Evolutionary conservation across 2,888 invertebrate species (phyloP).

Genomic region (Drosophila anomalata): DNA sequence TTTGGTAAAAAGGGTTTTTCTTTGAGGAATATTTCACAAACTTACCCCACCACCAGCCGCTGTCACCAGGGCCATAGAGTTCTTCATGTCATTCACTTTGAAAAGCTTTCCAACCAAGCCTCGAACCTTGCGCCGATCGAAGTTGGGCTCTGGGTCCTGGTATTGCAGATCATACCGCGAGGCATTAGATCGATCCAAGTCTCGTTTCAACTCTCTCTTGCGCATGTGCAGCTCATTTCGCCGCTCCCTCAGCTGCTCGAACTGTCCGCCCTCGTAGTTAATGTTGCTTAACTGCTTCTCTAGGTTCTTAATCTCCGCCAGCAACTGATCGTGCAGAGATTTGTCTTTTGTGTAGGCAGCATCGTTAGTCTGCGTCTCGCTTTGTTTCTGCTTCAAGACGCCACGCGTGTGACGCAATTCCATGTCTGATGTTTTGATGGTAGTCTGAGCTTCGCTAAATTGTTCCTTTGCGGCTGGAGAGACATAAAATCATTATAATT

Average conservation of each 20-base stretch:
- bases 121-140: constrained; percentile 87
- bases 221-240: constrained; percentile 85
- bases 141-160: constrained; percentile 90
- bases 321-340: constrained; percentile 85
- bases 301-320: constrained; percentile 86
- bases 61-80: constrained; percentile 92
- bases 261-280: constrained; percentile 87
- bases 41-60: constrained; percentile 93
- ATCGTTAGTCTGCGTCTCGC: constrained; percentile 88
- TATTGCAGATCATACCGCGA: constrained; percentile 88
- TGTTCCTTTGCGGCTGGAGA: constrained; percentile 89
- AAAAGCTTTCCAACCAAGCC: constrained; percentile 93
- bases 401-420: constrained; percentile 87
- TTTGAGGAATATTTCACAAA: background rate
- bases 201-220: constrained; percentile 84
- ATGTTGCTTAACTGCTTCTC: constrained; percentile 84
- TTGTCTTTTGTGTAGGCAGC: constrained; percentile 88
- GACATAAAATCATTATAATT: background rate
- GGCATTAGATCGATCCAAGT: constrained; percentile 77
- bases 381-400: constrained; percentile 87
- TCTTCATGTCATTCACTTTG: constrained; percentile 88
- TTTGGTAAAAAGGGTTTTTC: background rate
- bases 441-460: constrained; percentile 90
- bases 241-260: constrained; percentile 85
- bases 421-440: constrained; percentile 91